phyloP scores from a whole-genome alignment of 2,113 vertebrate genomes.

The Varanus komodoensis region DNA sequence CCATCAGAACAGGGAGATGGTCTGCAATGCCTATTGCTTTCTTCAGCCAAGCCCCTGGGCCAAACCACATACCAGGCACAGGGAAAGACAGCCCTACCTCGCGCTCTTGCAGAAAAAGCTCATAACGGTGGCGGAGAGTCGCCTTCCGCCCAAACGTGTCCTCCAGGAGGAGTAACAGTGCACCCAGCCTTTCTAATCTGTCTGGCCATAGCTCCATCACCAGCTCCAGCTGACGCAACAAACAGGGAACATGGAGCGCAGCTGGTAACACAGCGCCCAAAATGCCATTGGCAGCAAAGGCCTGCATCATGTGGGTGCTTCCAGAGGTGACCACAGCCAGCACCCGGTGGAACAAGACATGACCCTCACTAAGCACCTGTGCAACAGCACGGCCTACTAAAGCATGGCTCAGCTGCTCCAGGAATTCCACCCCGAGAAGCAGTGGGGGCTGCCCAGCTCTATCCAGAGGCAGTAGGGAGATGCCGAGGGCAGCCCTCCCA shows the following conservation, averaged over 20 bases:
- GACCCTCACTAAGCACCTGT: background rate
- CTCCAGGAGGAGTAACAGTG: background rate
- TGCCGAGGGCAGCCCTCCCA: background rate
- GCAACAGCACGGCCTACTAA: background rate
- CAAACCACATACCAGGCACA: background rate
- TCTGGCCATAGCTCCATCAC: constrained; percentile 29
- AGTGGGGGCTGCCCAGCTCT: background rate
- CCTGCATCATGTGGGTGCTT: constrained; percentile 10
- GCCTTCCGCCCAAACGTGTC: background rate
- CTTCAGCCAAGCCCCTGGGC: constrained; percentile 14
- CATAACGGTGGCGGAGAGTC: constrained; percentile 9
- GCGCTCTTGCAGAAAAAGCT: background rate
- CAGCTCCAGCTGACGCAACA: constrained; percentile 17
- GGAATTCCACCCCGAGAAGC: constrained; percentile 15
- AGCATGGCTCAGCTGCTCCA: constrained; percentile 10
- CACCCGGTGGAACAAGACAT: constrained; percentile 15
- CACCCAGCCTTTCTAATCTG: background rate
- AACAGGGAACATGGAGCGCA: constrained; percentile 16
- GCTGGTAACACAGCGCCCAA: background rate
- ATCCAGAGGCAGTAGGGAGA: constrained; percentile 8
- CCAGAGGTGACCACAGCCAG: constrained; percentile 24
- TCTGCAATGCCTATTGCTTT: background rate
- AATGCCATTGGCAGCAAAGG: constrained; percentile 21
- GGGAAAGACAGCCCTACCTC: background rate
- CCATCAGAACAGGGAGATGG: constrained; percentile 1